These are phyloP conservation scores for Sphenopsis melanotis DNA, from an alignment of 2,797 vertebrate genomes.

Conservation along the genomic window DNA sequence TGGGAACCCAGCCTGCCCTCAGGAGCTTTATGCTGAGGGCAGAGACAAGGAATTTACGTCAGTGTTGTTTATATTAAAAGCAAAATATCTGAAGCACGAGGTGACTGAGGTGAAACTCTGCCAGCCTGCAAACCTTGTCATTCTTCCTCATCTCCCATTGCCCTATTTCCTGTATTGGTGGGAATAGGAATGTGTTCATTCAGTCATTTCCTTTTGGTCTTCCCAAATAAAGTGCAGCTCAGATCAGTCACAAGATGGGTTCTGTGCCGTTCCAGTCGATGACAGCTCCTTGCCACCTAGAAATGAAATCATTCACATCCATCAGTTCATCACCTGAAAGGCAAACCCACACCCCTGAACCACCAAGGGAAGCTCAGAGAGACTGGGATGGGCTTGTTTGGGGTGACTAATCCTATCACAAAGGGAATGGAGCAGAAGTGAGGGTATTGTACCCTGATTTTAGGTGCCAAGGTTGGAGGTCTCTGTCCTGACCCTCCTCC, in stretches of 20 bases:
- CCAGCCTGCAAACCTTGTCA: background rate
- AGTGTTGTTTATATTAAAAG: background rate
- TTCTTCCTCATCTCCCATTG: background rate
- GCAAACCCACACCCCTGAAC: background rate
- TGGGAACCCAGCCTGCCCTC: background rate
- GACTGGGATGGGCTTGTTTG: background rate
- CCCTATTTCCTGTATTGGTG: constrained; percentile 18
- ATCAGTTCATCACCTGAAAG: background rate
- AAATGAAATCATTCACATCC: background rate
- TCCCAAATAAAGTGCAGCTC: constrained; percentile 2
- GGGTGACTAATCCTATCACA: background rate
- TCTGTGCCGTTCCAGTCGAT: constrained; percentile 92
- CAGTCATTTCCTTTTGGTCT: background rate
- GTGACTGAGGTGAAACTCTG: constrained; percentile 6
- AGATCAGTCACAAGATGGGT: constrained; percentile 86
- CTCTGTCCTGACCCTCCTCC: background rate
- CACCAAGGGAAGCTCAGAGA: background rate
- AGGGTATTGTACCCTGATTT: background rate
- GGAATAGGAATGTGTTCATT: constrained; percentile 7
- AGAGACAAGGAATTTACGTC: background rate
- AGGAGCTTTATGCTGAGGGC: background rate
- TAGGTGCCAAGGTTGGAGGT: background rate
- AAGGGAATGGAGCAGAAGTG: background rate
- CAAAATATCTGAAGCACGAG: background rate
- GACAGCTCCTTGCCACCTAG: constrained; percentile 89